These are phyloP conservation scores for Andrena camellia DNA, from an alignment of 2,888 invertebrate species.

Conservation along the genomic window DNA sequence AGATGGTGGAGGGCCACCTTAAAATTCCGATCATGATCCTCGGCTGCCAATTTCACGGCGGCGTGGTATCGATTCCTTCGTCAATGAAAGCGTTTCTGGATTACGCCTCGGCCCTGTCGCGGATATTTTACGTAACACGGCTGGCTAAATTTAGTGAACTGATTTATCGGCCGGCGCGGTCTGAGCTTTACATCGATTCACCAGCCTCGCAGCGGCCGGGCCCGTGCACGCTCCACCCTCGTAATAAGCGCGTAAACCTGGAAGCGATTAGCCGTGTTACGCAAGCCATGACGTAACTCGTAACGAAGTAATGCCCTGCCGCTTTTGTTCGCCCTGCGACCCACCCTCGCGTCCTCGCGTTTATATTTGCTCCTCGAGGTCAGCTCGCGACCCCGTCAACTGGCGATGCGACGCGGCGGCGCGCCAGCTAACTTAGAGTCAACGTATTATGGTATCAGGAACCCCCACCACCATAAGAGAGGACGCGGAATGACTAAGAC, in stretches of 20 bases:
- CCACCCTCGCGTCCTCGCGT: constrained; percentile 2
- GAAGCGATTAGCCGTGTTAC: constrained; percentile 69
- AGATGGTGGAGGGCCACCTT: not conserved
- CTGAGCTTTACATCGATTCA: constrained; percentile 59
- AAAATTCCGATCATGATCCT: constrained; percentile 5
- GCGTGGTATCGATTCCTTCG: constrained; percentile 47
- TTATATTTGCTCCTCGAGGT: constrained; percentile 57
- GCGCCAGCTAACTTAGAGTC: constrained; percentile 67
- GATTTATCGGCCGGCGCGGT: constrained; percentile 58
- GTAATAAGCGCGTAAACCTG: constrained; percentile 67
- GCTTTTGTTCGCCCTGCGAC: constrained; percentile 25
- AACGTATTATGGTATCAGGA: too few species aligned
- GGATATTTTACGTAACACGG: constrained; percentile 60
- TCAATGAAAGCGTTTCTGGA: constrained; percentile 36
- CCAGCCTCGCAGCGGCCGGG: constrained; percentile 38
- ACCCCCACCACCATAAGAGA: too few species aligned
- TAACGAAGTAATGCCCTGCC: constrained; percentile 64
- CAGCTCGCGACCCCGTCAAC: constrained; percentile 32
- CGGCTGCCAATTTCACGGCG: constrained; percentile 11
- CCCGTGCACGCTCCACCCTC: constrained; percentile 34
- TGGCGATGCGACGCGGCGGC: constrained; percentile 22
- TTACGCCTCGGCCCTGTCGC: constrained; percentile 34
- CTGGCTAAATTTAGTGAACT: constrained; percentile 63
- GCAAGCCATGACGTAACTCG: constrained; percentile 65
- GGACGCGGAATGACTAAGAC: too few species aligned